Conservation (phyloP, 1,140 invertebrate species). For the Zaprionus ghesquierei region DNA sequence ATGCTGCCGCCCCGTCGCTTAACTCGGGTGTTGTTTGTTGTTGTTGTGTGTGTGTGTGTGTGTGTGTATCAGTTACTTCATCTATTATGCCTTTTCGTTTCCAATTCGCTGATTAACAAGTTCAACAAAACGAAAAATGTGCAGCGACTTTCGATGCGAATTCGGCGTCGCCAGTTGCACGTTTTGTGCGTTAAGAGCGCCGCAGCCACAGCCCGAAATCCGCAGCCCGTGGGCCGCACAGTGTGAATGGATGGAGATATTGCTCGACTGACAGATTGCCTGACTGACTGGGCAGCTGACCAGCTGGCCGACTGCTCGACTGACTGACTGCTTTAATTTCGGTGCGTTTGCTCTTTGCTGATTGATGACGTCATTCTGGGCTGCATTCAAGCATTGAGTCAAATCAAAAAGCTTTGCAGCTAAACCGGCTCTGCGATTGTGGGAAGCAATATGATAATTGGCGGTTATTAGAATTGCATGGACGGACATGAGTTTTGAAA, state of each 20-base stretch:
- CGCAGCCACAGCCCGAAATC: no score
- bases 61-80: conserved; percentile 66
- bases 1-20: conserved; percentile 25
- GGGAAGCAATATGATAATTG: conserved; percentile 61
- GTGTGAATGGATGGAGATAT: conserved; percentile 1
- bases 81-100: conserved; percentile 77
- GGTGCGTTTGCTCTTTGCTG: conserved; percentile 6
- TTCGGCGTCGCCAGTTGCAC: conserved; percentile 57
- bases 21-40: not conserved
- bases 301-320: not conserved
- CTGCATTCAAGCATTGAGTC: conserved; percentile 32
- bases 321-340: conserved; percentile 2
- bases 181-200: conserved; percentile 53
- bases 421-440: conserved; percentile 50
- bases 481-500: conserved; percentile 40
- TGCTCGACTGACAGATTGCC: conserved; percentile 17
- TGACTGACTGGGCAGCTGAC: not conserved
- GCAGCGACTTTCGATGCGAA: conserved; percentile 65
- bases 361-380: conserved; percentile 25
- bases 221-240: no score
- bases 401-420: conserved; percentile 5
- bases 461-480: conserved; percentile 68
- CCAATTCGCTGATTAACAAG: conserved; percentile 80
- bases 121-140: conserved; percentile 67
- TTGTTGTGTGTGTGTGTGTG: conserved; percentile 6